Evolutionary conservation across 2,888 invertebrate genomes (phyloP), one percentile per base, ranked within the genome.

Genomic region (Phengaris alcon): DNA sequence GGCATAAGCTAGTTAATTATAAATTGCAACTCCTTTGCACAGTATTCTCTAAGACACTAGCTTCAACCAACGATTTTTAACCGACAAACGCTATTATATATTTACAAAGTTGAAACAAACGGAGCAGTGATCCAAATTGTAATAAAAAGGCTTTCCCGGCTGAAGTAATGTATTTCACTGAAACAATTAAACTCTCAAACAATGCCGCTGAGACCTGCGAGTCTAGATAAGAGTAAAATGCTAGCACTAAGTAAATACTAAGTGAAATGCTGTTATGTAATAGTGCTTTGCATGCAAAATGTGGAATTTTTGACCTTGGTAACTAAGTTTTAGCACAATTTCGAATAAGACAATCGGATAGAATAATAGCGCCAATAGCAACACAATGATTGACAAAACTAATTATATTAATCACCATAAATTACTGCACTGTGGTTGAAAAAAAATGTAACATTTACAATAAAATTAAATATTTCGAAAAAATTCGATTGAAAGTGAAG

Each of bases 131-230:
- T 64, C 64, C 13, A 64, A 12, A 64, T 64, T 64, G 64, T 64
- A 35, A 64, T 64, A 64, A 64, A 64, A 44, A 64, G 64, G 35
- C 44, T 64, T 35, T 64, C 4, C 35, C 2, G 35, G 6, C 64
- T 8, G 48, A 4, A 3, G 64, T 64, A 44, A 64, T 64, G 35
- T 64, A 64, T 64, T 64, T 64, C 35, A 6, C 64, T 64, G 54
- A 52, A 72, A 72, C 72, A 72, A 72, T 72, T 54, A 35, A 72
- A 22, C 54, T 70, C 70, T 72, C 72, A 15, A 72, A 54, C 72
- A 54, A 72, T 54, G 52, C 54, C 35, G 35, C 70, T 72, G 54
- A 13, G 70, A 35, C 52, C 54, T 72, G 52, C 7, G 48, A 48
- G n/a, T 0, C 68, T 46, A 68, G 68, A 44, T 44, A 44, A 2